Evolutionary conservation across 2,888 invertebrate species (phyloP), one percentile per base, ranked within the genome.

Genomic region (Ornithoptera alexandrae): DNA sequence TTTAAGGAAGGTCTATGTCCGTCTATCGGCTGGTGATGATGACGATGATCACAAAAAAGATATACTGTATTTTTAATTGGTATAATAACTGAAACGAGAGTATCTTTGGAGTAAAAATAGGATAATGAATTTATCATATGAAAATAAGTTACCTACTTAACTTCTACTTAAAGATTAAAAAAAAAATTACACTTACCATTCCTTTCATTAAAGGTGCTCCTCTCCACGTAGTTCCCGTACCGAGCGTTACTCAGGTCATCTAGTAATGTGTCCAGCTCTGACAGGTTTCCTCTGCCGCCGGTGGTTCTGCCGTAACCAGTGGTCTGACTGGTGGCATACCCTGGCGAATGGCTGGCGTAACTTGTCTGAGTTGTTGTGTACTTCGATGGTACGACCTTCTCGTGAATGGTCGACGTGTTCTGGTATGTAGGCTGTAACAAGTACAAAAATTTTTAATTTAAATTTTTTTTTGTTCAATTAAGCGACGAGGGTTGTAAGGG

Each of bases 251-350:
- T 98, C 77, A 99, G 93, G 86, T 98, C 98, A 83, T 98, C 96
- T 69, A 99, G 93, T 67, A 99, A 93, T 20, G 96, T 97, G 87
- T 99, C 98, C 83, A 99, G 88, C 87, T 98, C 98, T 0, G 97
- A 96, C 62, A 98, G 93, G 87, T 98, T 97, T 76, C 95, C 97
- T 62, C 88, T 80, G 7, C 79, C 74, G 7, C 79, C 82, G 66
- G 18, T 85, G 5, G 90, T 88, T 73, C 88, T 77, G 64, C 90
- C 92, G 70, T 91, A 90, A 7, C 87, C 89, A 17, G 74, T 66
- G 20, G 73, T 72, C 57, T 71, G 72, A 22, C 69, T 72, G 68
- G 74, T 69, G 5, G 72, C 64, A 75, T 85, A 83, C 42, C 80
- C 81, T 0, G 85, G 82, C 30, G 81, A 79, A 69, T 85, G 83